Percentiles rank a stretch among this genome's conserved stretches.
phyloP scores from a whole-genome alignment of 2,113 vertebrate genomes.

The Psephotus haematonotus region DNA sequence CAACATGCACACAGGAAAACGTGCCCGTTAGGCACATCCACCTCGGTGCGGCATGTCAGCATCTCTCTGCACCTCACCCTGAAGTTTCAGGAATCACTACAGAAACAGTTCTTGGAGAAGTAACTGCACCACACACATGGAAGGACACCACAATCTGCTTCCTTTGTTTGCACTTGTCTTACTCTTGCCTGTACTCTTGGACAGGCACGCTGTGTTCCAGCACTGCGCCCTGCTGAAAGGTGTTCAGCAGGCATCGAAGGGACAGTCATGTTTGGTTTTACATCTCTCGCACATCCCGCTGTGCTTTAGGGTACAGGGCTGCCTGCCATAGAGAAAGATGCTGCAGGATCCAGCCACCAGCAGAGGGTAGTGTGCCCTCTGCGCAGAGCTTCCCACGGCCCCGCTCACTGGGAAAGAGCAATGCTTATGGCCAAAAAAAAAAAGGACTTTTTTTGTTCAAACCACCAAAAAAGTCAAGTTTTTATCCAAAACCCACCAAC shows the following conservation, averaged over 20 bases:
- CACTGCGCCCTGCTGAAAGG: background rate
- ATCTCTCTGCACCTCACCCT: background rate
- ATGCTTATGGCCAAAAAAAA: background rate
- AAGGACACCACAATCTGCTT: background rate
- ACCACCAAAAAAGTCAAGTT: background rate
- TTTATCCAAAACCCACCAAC: background rate
- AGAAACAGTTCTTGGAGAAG: background rate
- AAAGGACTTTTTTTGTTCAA: background rate
- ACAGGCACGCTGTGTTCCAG: background rate
- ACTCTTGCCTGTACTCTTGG: background rate
- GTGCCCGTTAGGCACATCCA: background rate
- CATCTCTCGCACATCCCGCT: background rate
- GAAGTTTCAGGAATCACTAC: background rate
- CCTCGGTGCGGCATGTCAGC: background rate
- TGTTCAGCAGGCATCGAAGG: background rate
- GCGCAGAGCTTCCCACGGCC: background rate
- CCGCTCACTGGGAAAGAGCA: background rate
- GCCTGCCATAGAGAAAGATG: background rate
- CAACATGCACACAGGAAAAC: background rate
- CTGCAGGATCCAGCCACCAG: background rate
- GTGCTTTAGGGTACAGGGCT: background rate
- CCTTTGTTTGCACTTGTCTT: background rate
- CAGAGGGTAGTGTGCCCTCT: background rate
- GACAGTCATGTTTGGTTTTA: background rate
- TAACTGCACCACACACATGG: background rate